Percentiles rank a stretch among this genome's conserved stretches.
phyloP scores from a whole-genome alignment of 2,797 vertebrate species.

The Microctenopoma lineatum region DNA sequence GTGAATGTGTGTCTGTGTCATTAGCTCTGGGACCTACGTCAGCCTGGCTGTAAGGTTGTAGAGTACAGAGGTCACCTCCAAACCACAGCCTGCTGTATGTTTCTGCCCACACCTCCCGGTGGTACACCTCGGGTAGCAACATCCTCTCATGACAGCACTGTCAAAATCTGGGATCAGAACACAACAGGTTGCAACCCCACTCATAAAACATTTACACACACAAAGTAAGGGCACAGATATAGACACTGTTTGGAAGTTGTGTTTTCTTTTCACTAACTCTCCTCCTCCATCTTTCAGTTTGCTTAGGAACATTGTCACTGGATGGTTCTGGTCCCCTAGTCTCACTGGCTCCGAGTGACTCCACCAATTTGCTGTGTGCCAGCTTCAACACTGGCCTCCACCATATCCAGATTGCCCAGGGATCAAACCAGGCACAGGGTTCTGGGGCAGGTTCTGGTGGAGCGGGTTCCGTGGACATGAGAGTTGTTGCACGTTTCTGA shows the following conservation, averaged over 20 bases:
- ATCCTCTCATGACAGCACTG: conserved; percentile 89
- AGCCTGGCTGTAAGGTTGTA: conserved; percentile 86
- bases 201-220: conserved; percentile 1
- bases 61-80: conserved; percentile 93
- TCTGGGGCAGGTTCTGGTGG: conserved; percentile 60
- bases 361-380: conserved; percentile 86
- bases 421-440: conserved; percentile 66
- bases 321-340: conserved; percentile 88
- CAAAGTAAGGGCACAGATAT: neutral
- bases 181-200: conserved; percentile 86
- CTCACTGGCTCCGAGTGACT: conserved; percentile 83
- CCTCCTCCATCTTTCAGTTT: conserved; percentile 72
- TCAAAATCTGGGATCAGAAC: conserved; percentile 93
- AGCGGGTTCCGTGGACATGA: conserved; percentile 59
- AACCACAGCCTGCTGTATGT: conserved; percentile 89
- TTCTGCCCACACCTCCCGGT: conserved; percentile 81
- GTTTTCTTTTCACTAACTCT: neutral
- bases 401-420: conserved; percentile 70
- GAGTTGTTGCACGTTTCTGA: conserved; percentile 75
- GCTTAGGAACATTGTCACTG: conserved; percentile 85
- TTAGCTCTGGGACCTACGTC: conserved; percentile 95
- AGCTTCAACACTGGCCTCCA: conserved; percentile 85
- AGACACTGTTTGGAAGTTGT: neutral
- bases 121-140: conserved; percentile 85
- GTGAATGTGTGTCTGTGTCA: conserved; percentile 43